Evolutionary conservation across 2,888 invertebrate species (phyloP).

Genomic region (Aporophyla lueneburgensis): DNA sequence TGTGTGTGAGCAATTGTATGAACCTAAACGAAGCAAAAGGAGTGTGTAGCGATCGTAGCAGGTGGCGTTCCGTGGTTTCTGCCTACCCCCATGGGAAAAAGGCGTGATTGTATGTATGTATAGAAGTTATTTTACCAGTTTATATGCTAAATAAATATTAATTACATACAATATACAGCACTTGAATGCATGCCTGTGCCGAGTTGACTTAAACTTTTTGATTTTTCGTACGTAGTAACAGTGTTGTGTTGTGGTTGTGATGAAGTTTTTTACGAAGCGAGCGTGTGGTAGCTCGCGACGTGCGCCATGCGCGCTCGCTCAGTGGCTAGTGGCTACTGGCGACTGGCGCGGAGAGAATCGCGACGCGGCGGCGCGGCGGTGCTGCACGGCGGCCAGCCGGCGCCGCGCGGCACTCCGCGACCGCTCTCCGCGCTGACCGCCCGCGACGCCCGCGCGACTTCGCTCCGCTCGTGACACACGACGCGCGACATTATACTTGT

Average conservation of each 20-base stretch:
- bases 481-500: conserved; percentile 6
- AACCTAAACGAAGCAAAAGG: too few relatives aligned
- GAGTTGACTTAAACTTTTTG: background rate
- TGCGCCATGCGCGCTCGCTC: background rate
- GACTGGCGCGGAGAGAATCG: background rate
- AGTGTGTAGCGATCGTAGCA: too few relatives aligned
- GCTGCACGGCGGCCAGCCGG: background rate
- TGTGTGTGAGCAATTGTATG: too few relatives aligned
- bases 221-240: background rate
- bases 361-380: background rate
- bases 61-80: too few relatives aligned
- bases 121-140: too few relatives aligned
- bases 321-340: background rate
- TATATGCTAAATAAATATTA: background rate
- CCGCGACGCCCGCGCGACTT: conserved; percentile 13
- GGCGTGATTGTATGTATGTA: too few relatives aligned
- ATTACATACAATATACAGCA: too few relatives aligned
- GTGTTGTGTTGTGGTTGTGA: background rate
- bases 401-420: conserved; percentile 55
- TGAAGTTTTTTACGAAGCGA: background rate
- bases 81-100: too few relatives aligned
- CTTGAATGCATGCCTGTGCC: background rate
- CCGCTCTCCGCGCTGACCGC: conserved; percentile 41
- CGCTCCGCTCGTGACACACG: conserved; percentile 5
- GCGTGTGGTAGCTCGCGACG: background rate